Base-by-base conservation (phyloP, 2,797 vertebrate species). In the Gila robusta region DNA sequence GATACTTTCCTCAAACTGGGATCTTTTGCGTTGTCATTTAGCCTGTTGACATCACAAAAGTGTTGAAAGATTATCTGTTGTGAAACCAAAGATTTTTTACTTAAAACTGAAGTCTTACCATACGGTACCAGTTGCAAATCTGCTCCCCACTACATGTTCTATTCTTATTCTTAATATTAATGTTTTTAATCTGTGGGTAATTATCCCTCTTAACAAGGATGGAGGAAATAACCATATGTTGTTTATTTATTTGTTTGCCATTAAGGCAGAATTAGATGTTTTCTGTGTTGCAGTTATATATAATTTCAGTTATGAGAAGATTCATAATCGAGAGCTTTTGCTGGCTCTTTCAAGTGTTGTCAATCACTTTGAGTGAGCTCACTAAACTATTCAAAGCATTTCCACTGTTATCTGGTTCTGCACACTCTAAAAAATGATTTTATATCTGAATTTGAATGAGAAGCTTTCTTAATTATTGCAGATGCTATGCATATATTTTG, bases 401-500 rank as follows among this genome's bases (percentile, higher is more conserved):
- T 62, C 26, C 39, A 64, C 54, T 37, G 70, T 83, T 35, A 37
- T 23, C 19, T 49, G 32, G 21, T 52, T 84, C 32, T 47, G 32
- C 76, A 7, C 17, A 59, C 11, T 59, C n/a, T 5, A 52, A 83
- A 73, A 23, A 9, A 14, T 37, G 0, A 12, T 70, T 66, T 64
- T n/a, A 23, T 28, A 28, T 84, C 14, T 28, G 62, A 41, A 39
- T 84, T 70, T 1, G 7, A 69, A 44, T 70, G 17, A 44, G 4
- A 76, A 83, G 44, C 72, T 17, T 67, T 77, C 52, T 52, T 44
- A 28, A 52, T 83, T 49, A 49, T 69, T 54, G 14, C 64, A 39
- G 41, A 76, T 62, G 72, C 32, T 83, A 66, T 77, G 72, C 59
- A 84, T 78, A 74, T 73, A 44, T 80, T 87, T 90, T 89, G 12